Base-by-base conservation (phyloP, 2,797 vertebrate species). In the Paguma larvata region DNA sequence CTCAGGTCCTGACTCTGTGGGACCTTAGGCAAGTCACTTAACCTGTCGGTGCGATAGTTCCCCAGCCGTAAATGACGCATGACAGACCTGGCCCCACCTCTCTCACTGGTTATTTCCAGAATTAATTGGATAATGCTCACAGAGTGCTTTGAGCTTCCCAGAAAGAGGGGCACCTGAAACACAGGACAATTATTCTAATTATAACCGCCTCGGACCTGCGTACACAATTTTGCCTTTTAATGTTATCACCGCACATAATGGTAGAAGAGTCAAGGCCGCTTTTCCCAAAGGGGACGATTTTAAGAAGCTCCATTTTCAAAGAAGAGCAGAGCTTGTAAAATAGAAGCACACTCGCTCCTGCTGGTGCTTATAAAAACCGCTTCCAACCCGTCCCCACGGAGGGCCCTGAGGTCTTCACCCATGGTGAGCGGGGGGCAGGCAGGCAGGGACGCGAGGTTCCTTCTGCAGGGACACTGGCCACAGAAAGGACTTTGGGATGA, bases 51-150 rank as follows among this genome's bases (percentile, higher is more conserved):
- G 46, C 82, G 23, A 0, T 30, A n/a, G 51, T 32, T 80, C n/a
- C 78, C 44, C 0, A 1, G 63, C 73, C n/a, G 2, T 46, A 56
- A 89, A 63, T 6, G 27, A 62, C 13, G 10, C 10, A 0, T 11
- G 88, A 65, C 73, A 80, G 56, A 78, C 46, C 94, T 34, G 75
- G 51, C 73, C 91, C 89, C 94, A 72, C 89, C 97, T 97, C 95
- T 90, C 89, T 96, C 79, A 46, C 93, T 2, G 6, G 88, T 93
- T 77, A 23, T 34, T 80, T 94, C 96, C 91, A 92, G 94, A 96
- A 95, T 82, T 97, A 96, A 97, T 93, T 97, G 95, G 89, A 95
- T 97, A 90, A 97, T 93, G 91, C 25, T 94, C 91, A 27, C 46
- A 56, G 86, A 97, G 90, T 89, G 83, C 94, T 92, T 65, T 86